Conservation (phyloP, 2,797 vertebrate species). For the Phylloscopus collybita region DNA sequence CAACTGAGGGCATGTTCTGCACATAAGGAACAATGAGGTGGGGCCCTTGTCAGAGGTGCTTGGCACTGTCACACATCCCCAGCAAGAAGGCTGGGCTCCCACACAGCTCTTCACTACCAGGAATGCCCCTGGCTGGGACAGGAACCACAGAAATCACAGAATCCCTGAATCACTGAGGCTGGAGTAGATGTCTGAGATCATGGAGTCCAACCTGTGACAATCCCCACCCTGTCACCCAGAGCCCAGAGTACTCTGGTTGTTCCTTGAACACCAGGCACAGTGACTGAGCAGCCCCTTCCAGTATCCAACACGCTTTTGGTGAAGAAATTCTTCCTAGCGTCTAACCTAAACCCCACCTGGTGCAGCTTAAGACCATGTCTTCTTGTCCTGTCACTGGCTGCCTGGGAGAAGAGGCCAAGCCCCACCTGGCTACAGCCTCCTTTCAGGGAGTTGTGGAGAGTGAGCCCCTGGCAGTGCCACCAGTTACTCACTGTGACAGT, state of each 20-base stretch:
- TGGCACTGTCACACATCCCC: neutral
- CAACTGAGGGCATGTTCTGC: neutral
- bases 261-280: neutral
- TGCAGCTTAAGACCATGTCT: neutral
- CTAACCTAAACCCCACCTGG: neutral
- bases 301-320: neutral
- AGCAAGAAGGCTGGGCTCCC: neutral
- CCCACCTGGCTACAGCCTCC: neutral
- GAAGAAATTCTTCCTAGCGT: neutral
- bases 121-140: neutral
- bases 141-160: neutral
- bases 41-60: neutral
- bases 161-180: neutral
- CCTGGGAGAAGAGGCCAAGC: neutral
- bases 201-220: neutral
- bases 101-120: neutral
- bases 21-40: neutral
- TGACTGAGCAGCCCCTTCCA: neutral
- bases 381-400: neutral
- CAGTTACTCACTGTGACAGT: accelerated
- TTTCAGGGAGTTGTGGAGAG: neutral
- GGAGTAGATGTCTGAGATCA: neutral
- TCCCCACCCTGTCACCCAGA: neutral
- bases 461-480: neutral
- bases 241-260: neutral